Base-by-base conservation (phyloP, 2,888 invertebrate genomes). In the Lasioglossum figueresi region DNA sequence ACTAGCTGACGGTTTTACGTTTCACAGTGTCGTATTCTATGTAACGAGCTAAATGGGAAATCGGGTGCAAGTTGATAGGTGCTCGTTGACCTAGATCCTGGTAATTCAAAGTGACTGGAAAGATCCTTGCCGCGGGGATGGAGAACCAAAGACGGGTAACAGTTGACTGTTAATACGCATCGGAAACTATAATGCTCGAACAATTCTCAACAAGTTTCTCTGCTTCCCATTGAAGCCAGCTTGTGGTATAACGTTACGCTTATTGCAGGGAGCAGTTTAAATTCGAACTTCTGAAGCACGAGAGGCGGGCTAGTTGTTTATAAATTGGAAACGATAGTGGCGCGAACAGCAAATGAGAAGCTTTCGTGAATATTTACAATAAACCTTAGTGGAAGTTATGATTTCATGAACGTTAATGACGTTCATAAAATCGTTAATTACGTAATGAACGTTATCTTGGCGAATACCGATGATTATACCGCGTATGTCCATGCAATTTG, bases 31-130 rank as follows among this genome's bases (percentile, higher is more conserved):
- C 73, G 76, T 80, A 78, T 56, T 56, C 59, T 45, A 73, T 75
- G 52, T 80, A 88, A 86, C 80, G 79, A 75, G 75, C 74, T 72
- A 75, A 76, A 85, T 37, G 74, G 76, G 37, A 71, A 76, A 45
- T 79, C 73, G 56, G 56, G 37, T 71, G 76, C 75, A 79, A 71
- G 82, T 66, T 79, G 85, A 87, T 83, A 86, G 86, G 77, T 75
- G 82, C 81, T 75, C 83, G 80, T 76, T 83, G 84, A 89, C 89
- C 89, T 84, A 89, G 75, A 87, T 89, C 76, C 2, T 12, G 71
- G 72, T 89, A 84, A 84, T 83, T 86, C 77, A 72, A 77, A 73
- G 72, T 79, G 79, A 52, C 68, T 68, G n/a, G 40, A 52, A 70
- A 74, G 86, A 85, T 79, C 52, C 45, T 40, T 14, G 66, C 68